Evolutionary conservation across 2,113 vertebrate genomes (phyloP), one percentile per base, ranked within the genome.

Genomic region (Phrynocephalus versicolor): DNA sequence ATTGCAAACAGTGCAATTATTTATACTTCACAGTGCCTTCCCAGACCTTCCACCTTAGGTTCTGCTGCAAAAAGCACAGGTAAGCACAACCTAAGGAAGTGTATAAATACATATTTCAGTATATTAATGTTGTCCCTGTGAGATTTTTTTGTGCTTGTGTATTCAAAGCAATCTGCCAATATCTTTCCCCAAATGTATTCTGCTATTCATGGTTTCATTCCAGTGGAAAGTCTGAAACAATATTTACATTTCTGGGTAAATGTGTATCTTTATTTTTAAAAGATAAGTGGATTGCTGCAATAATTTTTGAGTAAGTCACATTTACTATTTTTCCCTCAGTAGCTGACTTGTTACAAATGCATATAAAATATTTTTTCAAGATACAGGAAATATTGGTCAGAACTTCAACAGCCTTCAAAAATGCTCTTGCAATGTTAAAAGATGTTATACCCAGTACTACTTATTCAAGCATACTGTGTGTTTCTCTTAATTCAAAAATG

Each of bases 41-140:
- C 98, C 98, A 97, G 98, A 98, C 97, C 98, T 99, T 99, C 97
- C 97, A 99, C 97, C 98, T 99, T 99, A 99, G 98, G 98, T 99
- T 99, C 98, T 99, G 98, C 98, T 98, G 97, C 98, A 97, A 97
- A 98, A 97, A 96, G 95, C 97, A 97, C 98, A 99, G 99, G 99
- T 99, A 99, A 99, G 99, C 98, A 97, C 97, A 98, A 97, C 98
- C 97, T 98, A 98, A 98, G 97, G 97, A 97, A 97, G 95, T 96
- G 95, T 97, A 96, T 96, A 94, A 95, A 95, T 92, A 92, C 93
- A 95, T 96, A 96, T 95, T 95, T 95, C 95, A 96, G 94, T 96
- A 96, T 95, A 96, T 96, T 96, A 94, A 95, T 97, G 96, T 97
- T 96, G 96, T 97, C 96, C 97, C 96, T 96, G 96, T 96, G 96